Conservation (phyloP, 2,113 vertebrate genomes). For the Empidonax traillii region DNA sequence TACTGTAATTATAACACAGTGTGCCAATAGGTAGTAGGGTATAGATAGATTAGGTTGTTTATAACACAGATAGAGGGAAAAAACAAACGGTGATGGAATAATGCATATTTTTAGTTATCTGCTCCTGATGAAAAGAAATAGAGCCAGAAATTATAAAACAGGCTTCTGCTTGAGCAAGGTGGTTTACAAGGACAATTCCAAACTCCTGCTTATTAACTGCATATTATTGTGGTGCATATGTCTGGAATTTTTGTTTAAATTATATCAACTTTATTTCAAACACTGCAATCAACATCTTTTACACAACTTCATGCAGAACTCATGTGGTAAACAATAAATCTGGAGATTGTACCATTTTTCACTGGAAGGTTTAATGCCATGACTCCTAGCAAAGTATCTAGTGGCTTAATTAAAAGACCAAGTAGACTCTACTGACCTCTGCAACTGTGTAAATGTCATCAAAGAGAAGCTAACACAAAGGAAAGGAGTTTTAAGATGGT, state of each 20-base stretch:
- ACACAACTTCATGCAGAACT: background rate
- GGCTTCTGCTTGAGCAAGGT: background rate
- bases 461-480: background rate
- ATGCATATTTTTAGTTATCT: background rate
- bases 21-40: too few relatives aligned
- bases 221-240: background rate
- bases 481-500: background rate
- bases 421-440: background rate
- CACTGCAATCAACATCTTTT: background rate
- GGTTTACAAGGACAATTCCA: background rate
- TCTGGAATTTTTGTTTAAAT: background rate
- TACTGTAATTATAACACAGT: too few relatives aligned
- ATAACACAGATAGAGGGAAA: background rate
- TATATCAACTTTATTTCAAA: background rate
- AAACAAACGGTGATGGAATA: background rate
- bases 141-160: background rate
- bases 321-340: background rate
- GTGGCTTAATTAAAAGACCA: background rate
- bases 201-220: background rate
- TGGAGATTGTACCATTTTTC: background rate
- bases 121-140: background rate
- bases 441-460: background rate
- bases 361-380: background rate
- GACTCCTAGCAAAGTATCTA: background rate
- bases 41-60: too few relatives aligned